A percentile compares a stretch with the other conserved stretches of the same genome.
phyloP scores from a whole-genome alignment of 2,113 vertebrate species.

The Aphyosemion australe region DNA sequence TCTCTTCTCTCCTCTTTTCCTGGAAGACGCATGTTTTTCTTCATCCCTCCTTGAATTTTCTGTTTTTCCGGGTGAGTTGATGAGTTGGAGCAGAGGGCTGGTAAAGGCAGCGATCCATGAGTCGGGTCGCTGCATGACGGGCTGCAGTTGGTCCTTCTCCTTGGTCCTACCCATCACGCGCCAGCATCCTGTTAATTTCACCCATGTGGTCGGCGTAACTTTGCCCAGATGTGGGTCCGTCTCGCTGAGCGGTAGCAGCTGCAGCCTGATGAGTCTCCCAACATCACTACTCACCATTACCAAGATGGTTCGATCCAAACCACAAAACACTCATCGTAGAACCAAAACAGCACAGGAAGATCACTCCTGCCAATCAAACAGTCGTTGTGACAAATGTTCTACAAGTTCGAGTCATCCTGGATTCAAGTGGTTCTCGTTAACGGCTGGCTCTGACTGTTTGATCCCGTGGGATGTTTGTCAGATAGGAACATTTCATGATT shows the following conservation, averaged over 20 bases:
- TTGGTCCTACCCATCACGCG: conserved; percentile 39
- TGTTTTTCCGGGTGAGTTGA: conserved; percentile 28
- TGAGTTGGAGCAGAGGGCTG: conserved; percentile 13
- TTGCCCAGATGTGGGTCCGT: conserved; percentile 59
- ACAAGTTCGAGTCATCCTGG: conserved; percentile 37
- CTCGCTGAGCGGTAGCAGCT: conserved; percentile 72
- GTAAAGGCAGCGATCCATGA: conserved; percentile 51
- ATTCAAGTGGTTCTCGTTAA: conserved; percentile 13
- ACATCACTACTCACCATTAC: conserved; percentile 45
- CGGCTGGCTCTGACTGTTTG: neutral
- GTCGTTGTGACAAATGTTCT: conserved; percentile 26
- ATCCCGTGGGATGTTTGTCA: conserved; percentile 55
- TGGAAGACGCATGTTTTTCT: conserved; percentile 5
- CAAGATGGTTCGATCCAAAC: conserved; percentile 43
- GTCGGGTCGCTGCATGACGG: conserved; percentile 36
- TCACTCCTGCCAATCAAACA: conserved; percentile 20
- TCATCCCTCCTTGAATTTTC: conserved; percentile 7
- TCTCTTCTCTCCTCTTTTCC: conserved; percentile 33
- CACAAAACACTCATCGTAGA: conserved; percentile 40
- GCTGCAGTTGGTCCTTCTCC: conserved; percentile 48
- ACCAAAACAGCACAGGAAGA: conserved; percentile 26
- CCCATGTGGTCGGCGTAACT: conserved; percentile 71
- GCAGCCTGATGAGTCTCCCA: conserved; percentile 66
- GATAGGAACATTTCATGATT: conserved; percentile 43
- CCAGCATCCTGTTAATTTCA: conserved; percentile 48